Conservation (phyloP, 1,140 invertebrate genomes). For the Sipha flava region DNA sequence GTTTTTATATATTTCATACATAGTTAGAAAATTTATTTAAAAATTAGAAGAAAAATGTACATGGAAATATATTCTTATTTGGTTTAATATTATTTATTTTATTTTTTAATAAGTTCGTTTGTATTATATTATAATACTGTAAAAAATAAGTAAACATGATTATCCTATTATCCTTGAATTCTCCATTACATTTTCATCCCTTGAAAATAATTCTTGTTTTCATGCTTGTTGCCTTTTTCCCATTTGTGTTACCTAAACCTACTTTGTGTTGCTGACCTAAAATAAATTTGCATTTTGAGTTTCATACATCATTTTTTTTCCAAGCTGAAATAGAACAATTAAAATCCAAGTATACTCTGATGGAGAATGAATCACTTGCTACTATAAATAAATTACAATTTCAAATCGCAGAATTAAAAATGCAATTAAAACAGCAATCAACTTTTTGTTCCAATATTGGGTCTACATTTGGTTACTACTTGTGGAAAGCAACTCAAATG, state of each 20-base stretch:
- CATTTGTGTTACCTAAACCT: not conserved
- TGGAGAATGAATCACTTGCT: not conserved
- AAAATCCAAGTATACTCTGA: not conserved
- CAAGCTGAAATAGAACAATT: not conserved
- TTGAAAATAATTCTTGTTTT: not conserved
- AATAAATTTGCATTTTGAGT: too few relatives aligned
- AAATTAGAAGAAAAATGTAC: too few relatives aligned
- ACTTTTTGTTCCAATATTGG: not conserved
- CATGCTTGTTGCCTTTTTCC: not conserved
- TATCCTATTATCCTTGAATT: not conserved
- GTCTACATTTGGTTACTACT: not conserved
- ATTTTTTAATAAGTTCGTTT: not conserved
- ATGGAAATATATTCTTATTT: not conserved
- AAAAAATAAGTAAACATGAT: not conserved
- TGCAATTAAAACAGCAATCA: not conserved
- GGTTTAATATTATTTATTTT: not conserved
- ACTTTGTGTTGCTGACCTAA: too few relatives aligned
- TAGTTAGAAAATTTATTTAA: too few relatives aligned
- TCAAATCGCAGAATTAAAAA: not conserved
- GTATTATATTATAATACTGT: too few relatives aligned
- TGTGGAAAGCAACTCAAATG: not conserved
- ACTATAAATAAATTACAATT: not conserved
- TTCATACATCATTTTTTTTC: too few relatives aligned
- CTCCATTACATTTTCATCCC: not conserved
- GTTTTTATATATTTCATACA: too few relatives aligned